phyloP scores from a whole-genome alignment of 2,888 invertebrate genomes.

The Polymixis flavicincta region DNA sequence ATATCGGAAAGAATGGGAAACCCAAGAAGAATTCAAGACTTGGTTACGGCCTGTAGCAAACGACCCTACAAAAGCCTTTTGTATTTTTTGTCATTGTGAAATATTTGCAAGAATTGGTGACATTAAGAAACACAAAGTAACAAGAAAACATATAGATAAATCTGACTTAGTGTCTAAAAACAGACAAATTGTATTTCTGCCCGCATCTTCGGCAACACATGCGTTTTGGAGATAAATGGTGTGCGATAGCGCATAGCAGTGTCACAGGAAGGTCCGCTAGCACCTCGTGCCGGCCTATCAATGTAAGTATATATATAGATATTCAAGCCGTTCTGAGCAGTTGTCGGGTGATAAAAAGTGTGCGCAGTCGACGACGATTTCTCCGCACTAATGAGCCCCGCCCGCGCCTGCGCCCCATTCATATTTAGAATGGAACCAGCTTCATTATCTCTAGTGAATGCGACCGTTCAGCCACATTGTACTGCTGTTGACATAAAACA shows the following conservation, averaged over 20 bases:
- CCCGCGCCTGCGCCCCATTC: slow-evolving; percentile 28
- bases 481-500: slow-evolving; percentile 52
- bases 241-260: background rate
- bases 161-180: too few relatives aligned
- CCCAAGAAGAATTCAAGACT: too few relatives aligned
- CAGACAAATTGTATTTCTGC: too few relatives aligned
- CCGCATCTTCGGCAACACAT: background rate
- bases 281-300: background rate
- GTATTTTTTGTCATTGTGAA: too few relatives aligned
- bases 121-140: too few relatives aligned
- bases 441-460: slow-evolving; percentile 53
- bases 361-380: slow-evolving; percentile 29
- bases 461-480: slow-evolving; percentile 48
- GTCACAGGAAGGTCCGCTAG: background rate
- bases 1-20: too few relatives aligned
- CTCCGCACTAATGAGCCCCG: slow-evolving; percentile 40
- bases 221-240: background rate
- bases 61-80: too few relatives aligned
- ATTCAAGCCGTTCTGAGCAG: slow-evolving; percentile 22
- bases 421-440: slow-evolving; percentile 39
- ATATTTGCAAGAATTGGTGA: too few relatives aligned
- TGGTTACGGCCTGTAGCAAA: too few relatives aligned
- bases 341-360: slow-evolving; percentile 32
- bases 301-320: background rate
- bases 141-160: too few relatives aligned